Base-by-base conservation (phyloP, 1,140 invertebrate species). In the Ceratosolen solmsi region DNA sequence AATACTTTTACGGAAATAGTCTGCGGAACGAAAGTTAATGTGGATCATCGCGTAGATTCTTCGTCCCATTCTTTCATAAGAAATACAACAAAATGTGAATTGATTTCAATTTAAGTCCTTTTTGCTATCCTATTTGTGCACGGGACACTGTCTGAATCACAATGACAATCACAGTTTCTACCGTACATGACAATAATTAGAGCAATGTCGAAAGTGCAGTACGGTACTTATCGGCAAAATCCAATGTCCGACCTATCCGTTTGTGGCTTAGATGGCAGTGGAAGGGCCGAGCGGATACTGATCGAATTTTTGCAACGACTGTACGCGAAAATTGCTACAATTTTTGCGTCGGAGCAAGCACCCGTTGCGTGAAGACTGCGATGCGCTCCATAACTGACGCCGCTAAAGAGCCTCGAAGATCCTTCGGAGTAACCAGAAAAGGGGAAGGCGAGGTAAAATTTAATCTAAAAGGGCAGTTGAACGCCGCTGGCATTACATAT, bases 271-370 rank as follows among this genome's bases (percentile, higher is more conserved):
- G n/a, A n/a, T 9, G 5, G 3, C n/a, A 65, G 17, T 36, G 33
- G 33, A 63, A 20, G 25, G 20, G n/a, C 22, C 27, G 8, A 0
- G 5, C 8, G 4, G 5, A 5, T 1, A 11, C 15, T 9, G 22
- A 68, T 36, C 13, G 36, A n/a, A 8, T 68, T 68, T 68, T 68
- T 0, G 20, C 0, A 22, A n/a, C 17, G 33, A 68, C 63, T 38
- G 36, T 38, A 68, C 33, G 8, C 36, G 63, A 68, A 38, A 38
- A 68, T 68, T 68, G 63, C 33, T 68, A 68, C 33, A 68, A 68
- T 68, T 68, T 68, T 68, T 68, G 63, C 22, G 63, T 68, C 33
- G 33, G 38, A 38, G 1, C 33, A 33, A 68, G 22, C 63, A 68
- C 8, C 30, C 63, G 63, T 68, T 68, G 33, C 63, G 63, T 68